Base-by-base conservation (phyloP, 2,797 vertebrate genomes). In the Chaunax sp. region DNA sequence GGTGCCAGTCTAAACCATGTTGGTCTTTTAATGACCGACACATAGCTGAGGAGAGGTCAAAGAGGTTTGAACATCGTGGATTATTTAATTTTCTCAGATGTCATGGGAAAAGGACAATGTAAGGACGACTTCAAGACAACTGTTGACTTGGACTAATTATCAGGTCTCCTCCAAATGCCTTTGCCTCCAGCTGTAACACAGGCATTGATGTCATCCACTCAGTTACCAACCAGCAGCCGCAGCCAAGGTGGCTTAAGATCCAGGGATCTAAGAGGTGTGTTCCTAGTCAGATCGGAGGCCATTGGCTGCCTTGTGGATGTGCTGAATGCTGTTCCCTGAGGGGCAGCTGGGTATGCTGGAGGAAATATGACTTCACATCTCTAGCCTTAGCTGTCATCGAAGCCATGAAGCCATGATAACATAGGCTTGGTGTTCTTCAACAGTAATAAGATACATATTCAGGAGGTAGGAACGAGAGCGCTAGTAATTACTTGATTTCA, bases 251-350 rank as follows among this genome's bases (percentile, higher is more conserved):
- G 10, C 28, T 54, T 20, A 6, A 57, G 43, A 63, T 41, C 41
- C 8, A 46, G 33, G 43, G 59, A 57, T 64, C 56, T 65, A 56
- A 69, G 6, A 65, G 45, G 13, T 63, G 40, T 10, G 64, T 72
- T 81, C 65, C 65, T 75, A 72, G 80, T 86, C 76, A 69, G 60
- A 69, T 68, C 75, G 10, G 18, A 77, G n/a, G 56, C 69, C 44
- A 46, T 66, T 40, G 58, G 33, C 64, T 55, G 59, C 60, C 54
- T 63, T 61, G 30, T 77, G 61, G 58, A 77, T 73, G 18, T 58
- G 50, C 58, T 50, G 56, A 65, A 68, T 64, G 33, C 44, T 43
- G 56, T 43, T 77, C 70, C 74, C 60, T 23, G 37, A 71, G 57
- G 70, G 51, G 52, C 0, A 14, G 47, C 74, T 64, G 33, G 55